Evolutionary conservation across 2,888 invertebrate species (phyloP).

Genomic region (Malachius bipustulatus): DNA sequence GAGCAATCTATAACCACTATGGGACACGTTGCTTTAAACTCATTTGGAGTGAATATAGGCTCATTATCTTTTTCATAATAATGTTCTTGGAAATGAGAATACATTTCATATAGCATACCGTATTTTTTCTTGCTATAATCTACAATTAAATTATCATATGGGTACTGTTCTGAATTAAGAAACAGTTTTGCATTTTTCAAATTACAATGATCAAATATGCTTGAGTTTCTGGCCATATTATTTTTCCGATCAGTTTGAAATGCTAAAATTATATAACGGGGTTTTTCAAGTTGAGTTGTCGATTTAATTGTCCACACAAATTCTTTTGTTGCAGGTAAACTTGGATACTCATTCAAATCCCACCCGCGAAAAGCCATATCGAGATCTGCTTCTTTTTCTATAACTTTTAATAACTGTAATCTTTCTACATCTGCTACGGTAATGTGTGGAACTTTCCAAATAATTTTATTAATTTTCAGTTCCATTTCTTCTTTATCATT

Average conservation of each 20-base stretch:
- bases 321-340: constrained; percentile 24
- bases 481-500: background rate
- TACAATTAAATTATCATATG: constrained; percentile 27
- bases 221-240: constrained; percentile 19
- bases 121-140: constrained; percentile 20
- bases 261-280: constrained; percentile 29
- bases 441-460: constrained; percentile 19
- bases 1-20: constrained; percentile 20
- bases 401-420: background rate
- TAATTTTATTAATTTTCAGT: constrained; percentile 18
- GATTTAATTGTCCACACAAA: constrained; percentile 27
- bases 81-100: constrained; percentile 18
- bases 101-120: constrained; percentile 22
- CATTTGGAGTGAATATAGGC: constrained; percentile 8
- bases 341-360: constrained; percentile 19
- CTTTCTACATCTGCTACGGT: constrained; percentile 7
- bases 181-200: constrained; percentile 28
- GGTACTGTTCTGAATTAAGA: constrained; percentile 28
- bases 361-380: background rate
- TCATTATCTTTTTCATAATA: constrained; percentile 15
- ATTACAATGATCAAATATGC: constrained; percentile 21
- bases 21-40: constrained; percentile 16
- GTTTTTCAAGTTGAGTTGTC: constrained; percentile 18
- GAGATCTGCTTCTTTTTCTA: background rate
- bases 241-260: constrained; percentile 30